Base-by-base conservation (phyloP, 2,888 invertebrate species). In the Phalera bucephala region DNA sequence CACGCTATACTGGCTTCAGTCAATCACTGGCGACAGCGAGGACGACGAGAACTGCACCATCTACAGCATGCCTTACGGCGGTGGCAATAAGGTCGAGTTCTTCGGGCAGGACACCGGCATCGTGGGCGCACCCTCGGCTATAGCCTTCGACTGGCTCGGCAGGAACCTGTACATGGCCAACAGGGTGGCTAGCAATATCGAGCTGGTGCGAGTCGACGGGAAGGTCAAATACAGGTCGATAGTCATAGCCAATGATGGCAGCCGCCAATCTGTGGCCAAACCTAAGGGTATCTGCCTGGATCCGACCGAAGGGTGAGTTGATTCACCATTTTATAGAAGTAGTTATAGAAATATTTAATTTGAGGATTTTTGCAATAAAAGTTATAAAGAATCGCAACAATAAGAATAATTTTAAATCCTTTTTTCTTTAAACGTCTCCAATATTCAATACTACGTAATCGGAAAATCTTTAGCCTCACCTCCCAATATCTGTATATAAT, bases 91-190 rank as follows among this genome's bases (percentile, higher is more conserved):
- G 51, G 62, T 55, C 0, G 94, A 95, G 60, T 95, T 97, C 76
- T 91, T 97, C 3, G 94, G 95, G n/a, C 78, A 90, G 2, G 95
- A 96, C 59, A 92, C 93, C 1, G 96, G 98, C n/a, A 92, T 98
- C 30, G 95, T 97, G 5, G 97, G 98, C 0, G 95, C 97, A 0
- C 96, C 98, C 0, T 95, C 96, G 20, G 93, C 96, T 0, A 93
- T 99, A 23, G 98, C 99, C 0, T 96, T 98, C 67, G 99, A 99
- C 76, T 99, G 99, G 99, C 91, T 99, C 12, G 98, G 99, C 2
- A 91, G 98, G 35, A 99, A 99, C 84, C 79, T 99, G 20, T 99
- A 95, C 75, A 94, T 99, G 76, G 97, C 97, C 14, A 99, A 98
- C 68, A 93, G 95, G 21, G 91, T 94, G 1, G 96, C 97, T 1